Base-by-base conservation (phyloP, 92 coral and sea anemone genomes). In the Nematostella vectensis region DNA sequence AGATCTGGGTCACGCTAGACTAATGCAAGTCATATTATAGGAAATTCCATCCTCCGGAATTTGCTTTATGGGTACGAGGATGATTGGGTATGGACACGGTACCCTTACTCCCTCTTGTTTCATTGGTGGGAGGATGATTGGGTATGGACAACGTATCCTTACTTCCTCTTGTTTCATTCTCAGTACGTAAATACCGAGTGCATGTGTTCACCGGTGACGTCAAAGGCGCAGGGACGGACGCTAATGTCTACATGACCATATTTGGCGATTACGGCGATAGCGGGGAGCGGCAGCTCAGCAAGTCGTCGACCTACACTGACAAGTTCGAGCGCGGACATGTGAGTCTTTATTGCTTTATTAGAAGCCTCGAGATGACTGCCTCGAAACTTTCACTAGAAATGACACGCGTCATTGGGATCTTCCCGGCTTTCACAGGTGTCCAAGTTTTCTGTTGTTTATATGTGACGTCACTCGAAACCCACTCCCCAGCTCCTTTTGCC, bases 131-230 rank as follows among this genome's bases (percentile, higher is more conserved):
- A n/a, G n/a, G n/a, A n/a, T n/a, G n/a, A n/a, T n/a, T n/a, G n/a
- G n/a, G n/a, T n/a, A n/a, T n/a, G n/a, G n/a, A n/a, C n/a, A n/a
- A n/a, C n/a, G n/a, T n/a, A n/a, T n/a, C n/a, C n/a, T n/a, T n/a
- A n/a, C n/a, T n/a, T n/a, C n/a, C n/a, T n/a, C n/a, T n/a, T 33
- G 6, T 33, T 33, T 33, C 40, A 4, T 19, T 22, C 29, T 8
- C 70, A 87, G 97, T 85, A 11, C 89, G 82, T 49, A 89, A 77
- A 78, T 89, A 89, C 78, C 71, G 67, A 62, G 74, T 89, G 11
- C 97, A 89, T 64, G 97, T 89, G 48, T 77, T 89, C 66, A 91
- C 98, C 31, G 95, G 98, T 54, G 93, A 85, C 67, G 65, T 91
- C 52, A 81, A 75, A 49, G 59, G 64, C 22, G 98, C 95, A 25